phyloP scores from a whole-genome alignment of 2,888 invertebrate species.

The Euclidia mi region DNA sequence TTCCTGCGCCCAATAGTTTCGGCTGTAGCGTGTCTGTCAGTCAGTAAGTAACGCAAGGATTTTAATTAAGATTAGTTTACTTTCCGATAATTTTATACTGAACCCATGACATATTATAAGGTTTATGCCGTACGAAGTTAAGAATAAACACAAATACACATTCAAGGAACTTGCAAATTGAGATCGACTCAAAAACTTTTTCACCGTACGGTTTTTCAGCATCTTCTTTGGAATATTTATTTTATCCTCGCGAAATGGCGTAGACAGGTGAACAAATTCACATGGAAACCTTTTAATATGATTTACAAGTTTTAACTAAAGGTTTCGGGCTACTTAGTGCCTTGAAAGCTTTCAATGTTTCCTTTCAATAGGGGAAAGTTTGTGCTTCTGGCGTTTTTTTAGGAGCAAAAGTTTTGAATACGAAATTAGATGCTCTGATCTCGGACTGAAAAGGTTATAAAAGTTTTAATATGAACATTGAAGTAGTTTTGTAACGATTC shows the following conservation, averaged over 20 bases:
- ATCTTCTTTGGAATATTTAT: constrained; percentile 55
- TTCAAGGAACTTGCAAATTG: constrained; percentile 25
- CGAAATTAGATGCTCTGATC: constrained; percentile 4
- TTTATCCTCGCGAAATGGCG: constrained; percentile 47
- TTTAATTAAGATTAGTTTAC: too few species aligned
- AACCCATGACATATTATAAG: too few species aligned
- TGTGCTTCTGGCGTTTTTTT: too few species aligned
- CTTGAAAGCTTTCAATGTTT: constrained; percentile 59
- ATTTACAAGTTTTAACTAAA: constrained; percentile 68
- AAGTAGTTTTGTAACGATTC: too few species aligned
- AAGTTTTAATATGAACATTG: too few species aligned
- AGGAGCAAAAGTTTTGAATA: constrained; percentile 37
- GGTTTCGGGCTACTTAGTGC: constrained; percentile 54
- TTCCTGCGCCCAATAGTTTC: too few species aligned
- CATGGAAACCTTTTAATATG: constrained; percentile 68
- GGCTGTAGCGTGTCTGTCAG: too few species aligned
- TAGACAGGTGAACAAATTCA: constrained; percentile 64
- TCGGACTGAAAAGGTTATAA: not conserved
- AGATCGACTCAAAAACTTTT: constrained; percentile 27
- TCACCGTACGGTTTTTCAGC: constrained; percentile 31
- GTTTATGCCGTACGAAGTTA: too few species aligned
- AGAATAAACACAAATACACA: not conserved
- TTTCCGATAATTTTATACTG: too few species aligned
- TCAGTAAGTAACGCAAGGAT: too few species aligned
- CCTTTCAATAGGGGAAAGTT: constrained; percentile 43